A percentile compares a stretch with the other conserved stretches of the same genome.
These are phyloP conservation scores for Pemphigus obesinymphae DNA, from an alignment of 1,140 invertebrate genomes.

Conservation along the genomic window DNA sequence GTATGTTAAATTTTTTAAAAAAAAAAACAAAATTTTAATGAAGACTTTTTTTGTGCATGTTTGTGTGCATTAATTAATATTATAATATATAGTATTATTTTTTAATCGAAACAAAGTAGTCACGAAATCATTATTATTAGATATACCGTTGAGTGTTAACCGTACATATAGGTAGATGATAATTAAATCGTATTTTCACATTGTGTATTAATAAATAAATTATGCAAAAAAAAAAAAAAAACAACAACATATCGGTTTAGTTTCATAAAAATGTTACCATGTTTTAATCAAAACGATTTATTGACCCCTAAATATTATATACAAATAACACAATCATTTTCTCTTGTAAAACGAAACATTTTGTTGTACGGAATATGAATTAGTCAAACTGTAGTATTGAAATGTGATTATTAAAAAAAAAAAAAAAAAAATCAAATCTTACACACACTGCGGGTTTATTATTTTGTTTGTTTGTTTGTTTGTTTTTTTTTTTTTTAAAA, in stretches of 20 bases:
- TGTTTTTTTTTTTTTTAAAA: conserved; percentile 23
- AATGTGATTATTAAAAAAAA: conserved; percentile 33
- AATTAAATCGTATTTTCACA: not conserved
- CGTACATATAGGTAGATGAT: no score
- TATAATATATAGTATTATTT: no score
- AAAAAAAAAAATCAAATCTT: conserved; percentile 30
- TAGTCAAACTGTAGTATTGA: conserved; percentile 21
- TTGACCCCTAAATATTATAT: not conserved
- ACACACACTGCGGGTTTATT: not conserved
- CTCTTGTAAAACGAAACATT: not conserved
- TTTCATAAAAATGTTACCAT: conserved; percentile 26
- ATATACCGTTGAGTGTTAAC: not conserved
- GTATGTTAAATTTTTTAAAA: not conserved
- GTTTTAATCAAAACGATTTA: not conserved
- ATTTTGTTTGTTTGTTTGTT: no score
- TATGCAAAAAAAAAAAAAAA: no score
- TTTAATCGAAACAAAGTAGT: not conserved
- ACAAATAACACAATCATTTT: not conserved
- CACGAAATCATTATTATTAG: no score
- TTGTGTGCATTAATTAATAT: not conserved
- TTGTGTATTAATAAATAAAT: conserved; percentile 1
- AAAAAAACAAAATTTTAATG: not conserved
- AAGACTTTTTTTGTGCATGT: not conserved
- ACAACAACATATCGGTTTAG: conserved; percentile 19
- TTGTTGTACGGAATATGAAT: conserved; percentile 29